A percentile compares a stretch with the other conserved stretches of the same genome.
These are phyloP conservation scores for Falco naumanni DNA, from an alignment of 2,797 vertebrate genomes.

Conservation along the genomic window DNA sequence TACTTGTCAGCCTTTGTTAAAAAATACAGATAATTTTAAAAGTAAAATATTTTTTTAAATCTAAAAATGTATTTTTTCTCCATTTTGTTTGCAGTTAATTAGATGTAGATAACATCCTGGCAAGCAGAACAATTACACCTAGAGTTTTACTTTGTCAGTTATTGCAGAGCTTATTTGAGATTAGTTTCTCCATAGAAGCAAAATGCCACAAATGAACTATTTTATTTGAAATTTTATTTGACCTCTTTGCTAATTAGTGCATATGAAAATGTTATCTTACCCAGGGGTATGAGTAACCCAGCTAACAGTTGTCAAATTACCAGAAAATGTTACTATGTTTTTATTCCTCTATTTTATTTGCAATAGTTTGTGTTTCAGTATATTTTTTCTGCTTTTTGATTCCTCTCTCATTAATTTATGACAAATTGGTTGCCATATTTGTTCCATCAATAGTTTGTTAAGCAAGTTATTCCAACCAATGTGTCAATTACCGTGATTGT, in stretches of 20 bases:
- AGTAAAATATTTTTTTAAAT: not conserved
- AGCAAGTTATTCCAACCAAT: not conserved
- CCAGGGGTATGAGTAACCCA: slow-evolving; percentile 47
- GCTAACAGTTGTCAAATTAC: slow-evolving; percentile 42
- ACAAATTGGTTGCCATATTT: not conserved
- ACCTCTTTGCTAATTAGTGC: slow-evolving; percentile 74
- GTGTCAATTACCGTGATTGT: not conserved
- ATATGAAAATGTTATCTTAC: slow-evolving; percentile 63
- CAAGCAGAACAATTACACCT: not conserved
- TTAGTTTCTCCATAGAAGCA: not conserved
- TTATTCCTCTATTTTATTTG: not conserved
- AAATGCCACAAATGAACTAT: not conserved
- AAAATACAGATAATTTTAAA: not conserved
- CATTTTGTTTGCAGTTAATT: not conserved
- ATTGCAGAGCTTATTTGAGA: not conserved
- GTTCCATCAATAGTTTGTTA: not conserved
- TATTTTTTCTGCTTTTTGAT: not conserved
- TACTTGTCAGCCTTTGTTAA: not conserved
- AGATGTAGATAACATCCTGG: not conserved
- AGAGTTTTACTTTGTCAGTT: not conserved
- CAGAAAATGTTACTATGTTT: slow-evolving; percentile 4
- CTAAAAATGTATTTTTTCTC: not conserved
- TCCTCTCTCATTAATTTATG: not conserved
- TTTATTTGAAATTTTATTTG: slow-evolving; percentile 55
- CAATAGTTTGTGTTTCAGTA: not conserved